Conservation (phyloP, 2,113 vertebrate genomes). For the Thymallus thymallus region DNA sequence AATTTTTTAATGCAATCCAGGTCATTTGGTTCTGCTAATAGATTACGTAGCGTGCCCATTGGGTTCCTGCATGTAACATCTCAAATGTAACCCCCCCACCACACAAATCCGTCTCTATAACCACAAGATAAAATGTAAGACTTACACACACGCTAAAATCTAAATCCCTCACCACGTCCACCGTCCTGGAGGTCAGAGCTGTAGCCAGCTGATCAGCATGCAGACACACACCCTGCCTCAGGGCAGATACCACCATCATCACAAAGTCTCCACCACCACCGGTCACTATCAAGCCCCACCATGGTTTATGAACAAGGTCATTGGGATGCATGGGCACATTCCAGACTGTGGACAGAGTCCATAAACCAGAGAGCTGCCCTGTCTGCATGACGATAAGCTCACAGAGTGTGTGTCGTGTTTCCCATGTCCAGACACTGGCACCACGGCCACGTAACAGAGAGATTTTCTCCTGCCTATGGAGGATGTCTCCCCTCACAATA, state of each 20-base stretch:
- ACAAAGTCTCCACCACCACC: constrained; percentile 8
- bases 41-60: too few species aligned
- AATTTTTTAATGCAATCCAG: too few species aligned
- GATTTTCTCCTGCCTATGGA: too few species aligned
- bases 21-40: too few species aligned
- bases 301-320: constrained; percentile 69
- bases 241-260: background rate
- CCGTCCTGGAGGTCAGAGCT: constrained; percentile 38
- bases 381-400: constrained; percentile 66
- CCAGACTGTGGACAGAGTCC: constrained; percentile 57
- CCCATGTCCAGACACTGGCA: too few species aligned
- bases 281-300: constrained; percentile 10
- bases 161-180: constrained; percentile 3
- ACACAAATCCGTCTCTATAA: too few species aligned
- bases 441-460: too few species aligned
- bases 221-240: constrained; percentile 44
- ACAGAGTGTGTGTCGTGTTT: constrained; percentile 11
- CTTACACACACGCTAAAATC: constrained; percentile 27
- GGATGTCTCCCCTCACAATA: too few species aligned
- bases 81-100: too few species aligned
- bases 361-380: constrained; percentile 51
- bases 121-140: too few species aligned
- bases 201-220: constrained; percentile 64
- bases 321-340: constrained; percentile 63
- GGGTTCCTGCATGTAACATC: too few species aligned